These are phyloP conservation scores for Telmatherina bonti DNA, from an alignment of 2,797 vertebrate species.

Conservation along the genomic window DNA sequence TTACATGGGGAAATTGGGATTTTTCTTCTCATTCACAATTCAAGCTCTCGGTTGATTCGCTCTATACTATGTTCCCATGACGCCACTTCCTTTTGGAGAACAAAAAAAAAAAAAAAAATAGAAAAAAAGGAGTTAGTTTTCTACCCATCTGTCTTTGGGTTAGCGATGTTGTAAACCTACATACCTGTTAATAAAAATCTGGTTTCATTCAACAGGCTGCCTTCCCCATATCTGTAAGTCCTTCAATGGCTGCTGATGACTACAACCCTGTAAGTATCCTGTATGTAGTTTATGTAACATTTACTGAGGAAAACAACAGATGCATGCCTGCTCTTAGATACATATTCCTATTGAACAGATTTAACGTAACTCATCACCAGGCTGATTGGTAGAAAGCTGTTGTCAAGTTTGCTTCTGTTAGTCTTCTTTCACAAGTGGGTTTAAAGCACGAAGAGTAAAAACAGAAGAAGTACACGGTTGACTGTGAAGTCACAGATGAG, in stretches of 20 bases:
- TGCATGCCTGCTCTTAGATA: constrained; percentile 51
- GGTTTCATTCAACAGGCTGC: constrained; percentile 79
- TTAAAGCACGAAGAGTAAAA: not conserved
- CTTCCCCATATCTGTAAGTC: constrained; percentile 79
- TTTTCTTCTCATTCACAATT: not conserved
- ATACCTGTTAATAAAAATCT: constrained; percentile 15
- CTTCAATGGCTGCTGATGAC: constrained; percentile 88
- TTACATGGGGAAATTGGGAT: not conserved
- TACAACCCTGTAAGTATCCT: constrained; percentile 88
- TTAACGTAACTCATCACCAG: not conserved
- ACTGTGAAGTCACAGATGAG: constrained; percentile 13
- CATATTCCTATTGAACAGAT: not conserved
- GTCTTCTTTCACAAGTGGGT: not conserved
- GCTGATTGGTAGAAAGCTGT: not conserved
- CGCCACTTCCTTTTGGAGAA: constrained; percentile 56
- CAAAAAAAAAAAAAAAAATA: not conserved
- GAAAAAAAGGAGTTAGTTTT: not conserved
- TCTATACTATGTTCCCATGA: constrained; percentile 37
- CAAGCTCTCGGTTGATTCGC: too few relatives aligned
- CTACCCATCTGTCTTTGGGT: not conserved
- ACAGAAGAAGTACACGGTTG: not conserved
- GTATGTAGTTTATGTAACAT: constrained; percentile 21
- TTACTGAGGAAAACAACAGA: not conserved
- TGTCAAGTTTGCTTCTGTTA: not conserved
- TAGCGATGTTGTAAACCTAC: constrained; percentile 8